A percentile compares a stretch with the other conserved stretches of the same genome.
phyloP scores from a whole-genome alignment of 2,113 vertebrate species.

The Gadus chalcogrammus region DNA sequence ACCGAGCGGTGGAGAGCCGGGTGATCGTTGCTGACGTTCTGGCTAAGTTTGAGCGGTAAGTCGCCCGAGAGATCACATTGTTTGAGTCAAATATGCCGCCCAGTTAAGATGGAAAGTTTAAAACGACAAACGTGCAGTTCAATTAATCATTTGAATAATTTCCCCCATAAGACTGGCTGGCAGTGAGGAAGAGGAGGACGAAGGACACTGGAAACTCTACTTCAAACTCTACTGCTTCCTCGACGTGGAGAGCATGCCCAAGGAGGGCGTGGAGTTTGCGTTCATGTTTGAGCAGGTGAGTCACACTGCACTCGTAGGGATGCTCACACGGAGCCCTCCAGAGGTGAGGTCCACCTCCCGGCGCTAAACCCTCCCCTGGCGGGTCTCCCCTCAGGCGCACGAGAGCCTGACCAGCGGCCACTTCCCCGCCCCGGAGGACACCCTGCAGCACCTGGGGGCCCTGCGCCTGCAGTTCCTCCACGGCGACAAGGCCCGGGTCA shows the following conservation, averaged over 20 bases:
- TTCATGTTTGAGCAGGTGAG: slow-evolving; percentile 95
- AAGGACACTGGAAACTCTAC: slow-evolving; percentile 86
- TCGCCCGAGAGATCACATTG: slow-evolving; percentile 24
- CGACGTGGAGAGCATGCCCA: slow-evolving; percentile 89
- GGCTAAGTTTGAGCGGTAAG: slow-evolving; percentile 96
- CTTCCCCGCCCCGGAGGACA: slow-evolving; percentile 87
- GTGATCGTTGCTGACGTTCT: slow-evolving; percentile 92
- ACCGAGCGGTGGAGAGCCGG: slow-evolving; percentile 93
- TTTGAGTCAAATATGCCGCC: too few relatives aligned
- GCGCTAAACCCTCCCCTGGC: too few relatives aligned
- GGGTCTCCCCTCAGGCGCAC: slow-evolving; percentile 74
- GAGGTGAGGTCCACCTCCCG: too few relatives aligned
- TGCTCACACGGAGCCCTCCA: not conserved
- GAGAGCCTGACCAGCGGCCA: slow-evolving; percentile 88
- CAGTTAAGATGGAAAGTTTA: not conserved
- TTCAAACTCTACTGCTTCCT: slow-evolving; percentile 94
- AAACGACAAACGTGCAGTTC: slow-evolving; percentile 7
- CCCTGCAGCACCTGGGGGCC: slow-evolving; percentile 85
- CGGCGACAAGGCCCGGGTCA: slow-evolving; percentile 78
- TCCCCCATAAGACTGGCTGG: slow-evolving; percentile 73
- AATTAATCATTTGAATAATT: slow-evolving; percentile 2
- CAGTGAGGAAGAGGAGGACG: slow-evolving; percentile 78
- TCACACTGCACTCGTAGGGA: not conserved
- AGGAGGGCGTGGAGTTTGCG: slow-evolving; percentile 89
- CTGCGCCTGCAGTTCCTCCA: slow-evolving; percentile 85